Base-by-base conservation (phyloP, 2,888 invertebrate species). In the Drosophila setosimentum region DNA sequence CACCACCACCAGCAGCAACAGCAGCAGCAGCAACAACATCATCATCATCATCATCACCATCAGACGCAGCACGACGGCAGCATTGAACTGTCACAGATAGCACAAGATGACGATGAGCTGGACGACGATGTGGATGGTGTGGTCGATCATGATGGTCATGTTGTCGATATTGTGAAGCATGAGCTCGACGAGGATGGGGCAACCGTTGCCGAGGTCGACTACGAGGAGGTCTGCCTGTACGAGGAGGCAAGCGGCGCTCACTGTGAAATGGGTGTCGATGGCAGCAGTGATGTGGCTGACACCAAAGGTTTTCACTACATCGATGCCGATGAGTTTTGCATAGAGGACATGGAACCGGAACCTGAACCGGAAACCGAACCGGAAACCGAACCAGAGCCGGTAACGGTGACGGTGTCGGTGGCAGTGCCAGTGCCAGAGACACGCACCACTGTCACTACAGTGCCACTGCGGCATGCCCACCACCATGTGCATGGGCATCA, bases 161-260 rank as follows among this genome's bases (percentile, higher is more conserved):
- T 86, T n/a, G 82, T 76, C 7, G 91, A 92, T 57, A 91, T 91
- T 65, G 84, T 88, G 4, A 82, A 91, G 65, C 81, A 90, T 45
- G 92, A 92, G 18, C 60, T 91, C 60, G 91, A 91, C 58, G 92
- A 92, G 63, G 91, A 90, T 42, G 92, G 83, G 10, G 89, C 89
- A 18, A 88, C 85, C 2, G 86, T 84, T 1, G 80, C 78, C 16
- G 91, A 91, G 50, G 91, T 89, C 0, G 87, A 91, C 40, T 92
- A 92, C 58, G 90, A 90, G 50, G 92, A 92, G 68, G 92, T 92
- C 0, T 92, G 91, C 50, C 74, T 92, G 8, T 92, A 92, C 53
- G 92, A 92, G 62, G 92, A 92, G 40, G 82, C 88, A 8, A 82
- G 78, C 21, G 89, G 83, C 0, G 90, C 86, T 24, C 82, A 89